Percentiles rank a stretch among this genome's conserved stretches.
These are phyloP conservation scores for Folsomia candida DNA, from an alignment of 2,888 invertebrate species.

Conservation along the genomic window DNA sequence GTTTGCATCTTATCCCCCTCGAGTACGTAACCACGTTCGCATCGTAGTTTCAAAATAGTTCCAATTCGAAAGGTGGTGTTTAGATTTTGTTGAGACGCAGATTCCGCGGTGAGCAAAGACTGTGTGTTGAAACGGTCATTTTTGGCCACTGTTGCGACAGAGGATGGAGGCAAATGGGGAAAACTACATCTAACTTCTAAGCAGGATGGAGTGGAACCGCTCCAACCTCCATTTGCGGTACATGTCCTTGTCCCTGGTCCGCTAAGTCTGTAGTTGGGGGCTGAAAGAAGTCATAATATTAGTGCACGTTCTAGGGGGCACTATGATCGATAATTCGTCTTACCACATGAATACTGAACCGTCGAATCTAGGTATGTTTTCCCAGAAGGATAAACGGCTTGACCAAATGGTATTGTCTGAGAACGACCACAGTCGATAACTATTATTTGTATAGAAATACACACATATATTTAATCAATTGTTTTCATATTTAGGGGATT, in stretches of 20 bases:
- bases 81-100: conserved; percentile 63
- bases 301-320: no score
- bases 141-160: conserved; percentile 82
- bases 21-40: conserved; percentile 84
- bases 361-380: conserved; percentile 78
- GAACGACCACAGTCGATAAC: conserved; percentile 87
- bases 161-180: conserved; percentile 76
- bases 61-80: conserved; percentile 81
- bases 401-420: conserved; percentile 73
- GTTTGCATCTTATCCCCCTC: conserved; percentile 79
- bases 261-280: conserved; percentile 64
- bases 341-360: conserved; percentile 74
- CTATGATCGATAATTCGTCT: conserved; percentile 64
- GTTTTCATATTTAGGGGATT: conserved; percentile 1
- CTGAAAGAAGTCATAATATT: no score
- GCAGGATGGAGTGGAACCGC: conserved; percentile 78
- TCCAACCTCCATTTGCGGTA: conserved; percentile 75
- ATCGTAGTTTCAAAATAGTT: conserved; percentile 80
- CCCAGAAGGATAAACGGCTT: conserved; percentile 67
- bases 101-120: conserved; percentile 69
- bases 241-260: conserved; percentile 74
- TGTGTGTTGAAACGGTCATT: conserved; percentile 85
- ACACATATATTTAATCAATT: conserved; percentile 10
- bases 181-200: conserved; percentile 70
- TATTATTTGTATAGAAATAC: conserved; percentile 53